Evolutionary conservation across 2,888 invertebrate species (phyloP).

Genomic region (Barypeithes pellucidus): DNA sequence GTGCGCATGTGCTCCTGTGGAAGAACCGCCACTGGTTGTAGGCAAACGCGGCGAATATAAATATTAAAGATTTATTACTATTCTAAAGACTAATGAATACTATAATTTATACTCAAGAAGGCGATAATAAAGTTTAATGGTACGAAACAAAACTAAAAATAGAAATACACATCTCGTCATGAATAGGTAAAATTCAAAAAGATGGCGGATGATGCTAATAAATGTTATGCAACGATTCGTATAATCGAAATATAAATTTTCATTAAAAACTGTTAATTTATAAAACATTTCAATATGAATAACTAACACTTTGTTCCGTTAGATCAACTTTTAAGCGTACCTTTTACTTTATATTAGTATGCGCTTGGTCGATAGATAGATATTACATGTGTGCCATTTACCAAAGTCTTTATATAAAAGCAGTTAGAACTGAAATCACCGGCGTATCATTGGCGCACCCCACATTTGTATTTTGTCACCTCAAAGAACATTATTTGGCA

Average conservation of each 20-base stretch:
- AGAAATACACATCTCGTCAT: slow-evolving; percentile 11
- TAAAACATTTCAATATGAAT: slow-evolving; percentile 45
- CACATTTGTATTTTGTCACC: background rate
- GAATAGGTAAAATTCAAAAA: slow-evolving; percentile 17
- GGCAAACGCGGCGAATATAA: background rate
- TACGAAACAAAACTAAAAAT: slow-evolving; percentile 11
- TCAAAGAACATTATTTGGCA: background rate
- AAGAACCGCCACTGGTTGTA: background rate
- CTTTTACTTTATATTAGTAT: slow-evolving; percentile 46
- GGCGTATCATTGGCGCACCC: background rate
- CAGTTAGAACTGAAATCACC: slow-evolving; percentile 1
- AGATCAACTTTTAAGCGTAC: slow-evolving; percentile 42
- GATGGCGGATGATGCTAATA: slow-evolving; percentile 7
- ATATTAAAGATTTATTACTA: slow-evolving; percentile 15
- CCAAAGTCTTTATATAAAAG: slow-evolving; percentile 5
- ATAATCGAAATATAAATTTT: slow-evolving; percentile 42
- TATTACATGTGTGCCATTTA: slow-evolving; percentile 40
- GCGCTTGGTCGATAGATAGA: slow-evolving; percentile 39
- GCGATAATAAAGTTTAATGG: background rate
- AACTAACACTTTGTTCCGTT: slow-evolving; percentile 41
- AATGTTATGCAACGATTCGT: slow-evolving; percentile 29
- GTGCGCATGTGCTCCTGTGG: too few relatives aligned
- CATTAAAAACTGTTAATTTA: slow-evolving; percentile 46
- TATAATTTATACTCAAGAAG: slow-evolving; percentile 7
- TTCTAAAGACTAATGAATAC: slow-evolving; percentile 11